Evolutionary conservation across 2,797 vertebrate species (phyloP).

Genomic region (Pseudochaenichthys georgianus): DNA sequence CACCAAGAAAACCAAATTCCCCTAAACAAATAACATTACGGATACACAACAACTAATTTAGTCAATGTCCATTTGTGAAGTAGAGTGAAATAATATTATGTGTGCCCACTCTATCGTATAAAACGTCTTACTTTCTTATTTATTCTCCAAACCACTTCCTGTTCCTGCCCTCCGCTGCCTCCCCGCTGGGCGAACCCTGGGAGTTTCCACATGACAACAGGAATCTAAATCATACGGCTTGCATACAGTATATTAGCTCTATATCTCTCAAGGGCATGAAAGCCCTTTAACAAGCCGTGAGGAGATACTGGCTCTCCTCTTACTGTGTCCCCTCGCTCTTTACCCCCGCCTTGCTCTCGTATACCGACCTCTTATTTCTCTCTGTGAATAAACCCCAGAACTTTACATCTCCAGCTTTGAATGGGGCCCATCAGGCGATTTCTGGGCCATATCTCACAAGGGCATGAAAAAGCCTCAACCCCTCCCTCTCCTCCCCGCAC

Average conservation of each 20-base stretch:
- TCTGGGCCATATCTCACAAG: constrained; percentile 77
- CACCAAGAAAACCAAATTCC: too few relatives aligned
- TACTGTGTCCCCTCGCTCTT: constrained; percentile 32
- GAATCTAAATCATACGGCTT: constrained; percentile 58
- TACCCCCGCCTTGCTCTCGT: constrained; percentile 35
- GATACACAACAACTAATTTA: neutral
- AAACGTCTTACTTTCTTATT: constrained; percentile 5
- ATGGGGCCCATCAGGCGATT: constrained; percentile 67
- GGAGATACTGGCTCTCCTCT: constrained; percentile 63
- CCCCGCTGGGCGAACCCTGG: constrained; percentile 35
- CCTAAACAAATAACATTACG: too few relatives aligned
- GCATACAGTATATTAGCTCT: constrained; percentile 47
- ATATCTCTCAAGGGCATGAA: constrained; percentile 58
- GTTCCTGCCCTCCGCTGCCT: constrained; percentile 15
- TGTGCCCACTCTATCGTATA: constrained; percentile 10
- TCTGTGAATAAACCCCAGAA: constrained; percentile 60
- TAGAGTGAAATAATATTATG: neutral
- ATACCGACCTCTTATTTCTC: constrained; percentile 52
- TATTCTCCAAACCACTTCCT: constrained; percentile 7
- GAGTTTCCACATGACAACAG: constrained; percentile 68
- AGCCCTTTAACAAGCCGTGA: constrained; percentile 56
- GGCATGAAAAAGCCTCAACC: constrained; percentile 64
- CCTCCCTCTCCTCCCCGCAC: constrained; percentile 26
- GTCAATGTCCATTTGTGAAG: constrained; percentile 1
- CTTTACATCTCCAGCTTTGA: constrained; percentile 68